These are phyloP conservation scores for Bos taurus DNA, from an alignment of 2,113 vertebrate species.

Conservation along the genomic window DNA sequence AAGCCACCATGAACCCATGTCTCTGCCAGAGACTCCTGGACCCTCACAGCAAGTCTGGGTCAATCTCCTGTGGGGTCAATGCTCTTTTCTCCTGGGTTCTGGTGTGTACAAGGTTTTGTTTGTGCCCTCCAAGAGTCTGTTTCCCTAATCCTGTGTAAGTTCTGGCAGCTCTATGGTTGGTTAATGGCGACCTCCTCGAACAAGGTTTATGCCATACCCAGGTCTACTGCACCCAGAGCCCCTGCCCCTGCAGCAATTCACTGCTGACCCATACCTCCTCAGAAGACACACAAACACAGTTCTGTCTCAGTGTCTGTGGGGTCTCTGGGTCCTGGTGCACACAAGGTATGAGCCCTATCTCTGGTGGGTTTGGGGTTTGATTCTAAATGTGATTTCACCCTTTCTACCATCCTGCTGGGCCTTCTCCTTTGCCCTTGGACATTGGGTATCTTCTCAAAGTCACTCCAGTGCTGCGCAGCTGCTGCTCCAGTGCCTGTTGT, in stretches of 20 bases:
- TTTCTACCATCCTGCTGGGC: background rate
- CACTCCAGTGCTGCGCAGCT: rapidly evolving
- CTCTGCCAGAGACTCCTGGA: background rate
- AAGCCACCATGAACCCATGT: rapidly evolving
- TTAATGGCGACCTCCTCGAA: background rate
- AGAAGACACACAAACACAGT: background rate
- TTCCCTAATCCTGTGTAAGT: background rate
- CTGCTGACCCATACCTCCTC: background rate
- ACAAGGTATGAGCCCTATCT: background rate
- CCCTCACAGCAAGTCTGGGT: rapidly evolving
- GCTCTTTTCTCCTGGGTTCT: background rate
- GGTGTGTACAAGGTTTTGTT: background rate
- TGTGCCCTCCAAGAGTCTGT: background rate
- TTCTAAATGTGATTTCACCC: background rate
- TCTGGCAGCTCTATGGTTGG: background rate
- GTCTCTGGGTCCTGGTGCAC: background rate
- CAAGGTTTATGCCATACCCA: background rate
- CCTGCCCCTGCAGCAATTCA: background rate
- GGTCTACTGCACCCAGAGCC: background rate
- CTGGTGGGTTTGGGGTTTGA: background rate
- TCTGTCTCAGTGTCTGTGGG: background rate
- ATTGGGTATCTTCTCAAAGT: background rate
- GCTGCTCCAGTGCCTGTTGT: background rate
- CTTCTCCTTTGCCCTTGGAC: background rate
- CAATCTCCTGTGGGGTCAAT: background rate